These are phyloP conservation scores for Ischnus inquisitorius DNA, from an alignment of 2,888 invertebrate genomes.

Conservation along the genomic window DNA sequence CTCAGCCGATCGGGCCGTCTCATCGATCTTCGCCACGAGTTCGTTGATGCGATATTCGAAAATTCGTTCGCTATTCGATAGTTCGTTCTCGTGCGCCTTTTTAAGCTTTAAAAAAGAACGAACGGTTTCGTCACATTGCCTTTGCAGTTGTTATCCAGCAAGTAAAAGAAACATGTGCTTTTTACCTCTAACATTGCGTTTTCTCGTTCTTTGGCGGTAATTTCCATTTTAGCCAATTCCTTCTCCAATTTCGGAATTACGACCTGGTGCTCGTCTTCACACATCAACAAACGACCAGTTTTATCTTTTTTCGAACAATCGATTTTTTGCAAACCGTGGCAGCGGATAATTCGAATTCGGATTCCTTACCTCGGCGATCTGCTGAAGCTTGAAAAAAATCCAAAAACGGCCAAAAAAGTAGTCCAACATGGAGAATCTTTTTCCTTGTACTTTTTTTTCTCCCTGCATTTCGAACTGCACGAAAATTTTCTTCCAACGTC, in stretches of 20 bases:
- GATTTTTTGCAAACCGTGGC: slow-evolving; percentile 12
- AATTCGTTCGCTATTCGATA: slow-evolving; percentile 13
- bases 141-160: neutral
- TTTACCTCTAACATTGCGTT: slow-evolving; percentile 42
- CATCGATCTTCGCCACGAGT: slow-evolving; percentile 48
- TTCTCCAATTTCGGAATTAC: slow-evolving; percentile 43
- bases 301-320: slow-evolving; percentile 58
- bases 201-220: slow-evolving; percentile 47
- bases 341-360: neutral
- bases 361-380: slow-evolving; percentile 23
- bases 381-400: slow-evolving; percentile 2
- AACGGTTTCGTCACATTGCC: neutral
- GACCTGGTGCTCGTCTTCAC: slow-evolving; percentile 46
- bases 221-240: too few relatives aligned
- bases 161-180: neutral
- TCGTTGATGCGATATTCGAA: neutral
- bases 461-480: slow-evolving; percentile 48
- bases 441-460: slow-evolving; percentile 29
- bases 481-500: slow-evolving; percentile 4
- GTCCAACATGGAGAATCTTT: slow-evolving; percentile 43
- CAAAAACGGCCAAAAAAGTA: neutral
- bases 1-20: slow-evolving; percentile 46
- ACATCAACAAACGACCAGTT: slow-evolving; percentile 48
- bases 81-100: slow-evolving; percentile 38
- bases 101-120: slow-evolving; percentile 38